Evolutionary conservation across 2,113 vertebrate species (phyloP).

Genomic region (Saguinus imperator): DNA sequence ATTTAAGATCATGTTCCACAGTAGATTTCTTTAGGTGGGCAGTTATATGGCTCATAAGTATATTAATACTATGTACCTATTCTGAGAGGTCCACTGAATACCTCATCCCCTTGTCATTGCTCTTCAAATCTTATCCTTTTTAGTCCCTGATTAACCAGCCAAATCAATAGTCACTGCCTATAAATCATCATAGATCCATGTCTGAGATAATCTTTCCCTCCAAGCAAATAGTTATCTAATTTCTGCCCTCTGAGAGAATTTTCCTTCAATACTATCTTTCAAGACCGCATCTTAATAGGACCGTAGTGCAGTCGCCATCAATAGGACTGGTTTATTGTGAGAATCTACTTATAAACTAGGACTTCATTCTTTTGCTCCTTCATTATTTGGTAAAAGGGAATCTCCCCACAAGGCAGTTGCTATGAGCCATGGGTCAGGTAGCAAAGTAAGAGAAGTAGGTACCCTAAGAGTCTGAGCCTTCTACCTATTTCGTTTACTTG

Average conservation of each 20-base stretch:
- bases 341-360: not conserved
- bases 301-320: not conserved
- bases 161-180: not conserved
- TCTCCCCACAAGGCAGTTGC: not conserved
- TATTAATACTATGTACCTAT: not conserved
- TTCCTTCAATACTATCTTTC: not conserved
- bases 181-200: not conserved
- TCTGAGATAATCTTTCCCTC: not conserved
- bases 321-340: not conserved
- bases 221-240: not conserved
- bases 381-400: not conserved
- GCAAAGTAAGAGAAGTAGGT: not conserved
- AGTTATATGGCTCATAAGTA: too few species aligned
- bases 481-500: not conserved
- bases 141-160: not conserved
- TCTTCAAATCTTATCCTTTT: not conserved
- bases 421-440: not conserved
- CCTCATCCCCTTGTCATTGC: not conserved
- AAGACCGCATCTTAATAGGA: not conserved
- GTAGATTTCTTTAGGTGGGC: not conserved
- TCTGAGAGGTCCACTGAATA: not conserved
- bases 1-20: not conserved
- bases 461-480: not conserved
- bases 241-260: not conserved
- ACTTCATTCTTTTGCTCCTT: not conserved